Conservation (phyloP, 2,888 invertebrate species). For the Carcina quercana region DNA sequence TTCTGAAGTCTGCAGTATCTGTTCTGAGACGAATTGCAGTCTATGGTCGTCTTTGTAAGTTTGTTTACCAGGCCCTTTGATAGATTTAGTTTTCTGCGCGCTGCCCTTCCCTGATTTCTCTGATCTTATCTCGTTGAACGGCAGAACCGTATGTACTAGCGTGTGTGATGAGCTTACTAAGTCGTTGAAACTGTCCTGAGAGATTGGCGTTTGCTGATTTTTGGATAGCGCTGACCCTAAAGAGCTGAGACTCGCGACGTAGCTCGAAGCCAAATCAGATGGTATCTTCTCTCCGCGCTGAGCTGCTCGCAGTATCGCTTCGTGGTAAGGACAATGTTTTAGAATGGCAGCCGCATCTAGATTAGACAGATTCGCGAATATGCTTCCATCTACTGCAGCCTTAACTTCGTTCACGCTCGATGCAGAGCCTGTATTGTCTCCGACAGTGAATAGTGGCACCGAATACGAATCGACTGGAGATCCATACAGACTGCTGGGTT, state of each 20-base stretch:
- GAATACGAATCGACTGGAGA: conserved; percentile 70
- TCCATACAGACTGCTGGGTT: conserved; percentile 49
- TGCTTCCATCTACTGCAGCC: conserved; percentile 53
- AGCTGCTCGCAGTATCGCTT: conserved; percentile 64
- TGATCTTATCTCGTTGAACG: conserved; percentile 37
- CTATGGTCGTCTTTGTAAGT: conserved; percentile 37
- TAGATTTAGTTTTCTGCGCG: conserved; percentile 43
- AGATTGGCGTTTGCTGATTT: conserved; percentile 40
- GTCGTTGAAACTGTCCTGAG: conserved; percentile 43
- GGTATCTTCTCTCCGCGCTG: conserved; percentile 58
- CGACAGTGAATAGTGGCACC: conserved; percentile 61
- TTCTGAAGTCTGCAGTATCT: conserved; percentile 57
- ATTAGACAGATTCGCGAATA: conserved; percentile 51
- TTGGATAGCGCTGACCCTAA: conserved; percentile 67
- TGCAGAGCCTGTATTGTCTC: conserved; percentile 66
- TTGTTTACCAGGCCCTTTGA: conserved; percentile 35
- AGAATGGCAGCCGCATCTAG: conserved; percentile 62
- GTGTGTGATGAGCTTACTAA: conserved; percentile 47
- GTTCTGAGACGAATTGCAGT: conserved; percentile 45
- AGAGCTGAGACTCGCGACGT: conserved; percentile 68
- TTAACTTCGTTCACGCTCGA: conserved; percentile 50
- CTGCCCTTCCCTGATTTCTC: conserved; percentile 30
- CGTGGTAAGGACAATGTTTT: conserved; percentile 68
- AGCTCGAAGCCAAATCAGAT: conserved; percentile 62
- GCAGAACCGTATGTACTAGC: conserved; percentile 37